A percentile compares a stretch with the other conserved stretches of the same genome.
phyloP scores from a whole-genome alignment of 2,113 vertebrate genomes.

The Psophia crepitans region DNA sequence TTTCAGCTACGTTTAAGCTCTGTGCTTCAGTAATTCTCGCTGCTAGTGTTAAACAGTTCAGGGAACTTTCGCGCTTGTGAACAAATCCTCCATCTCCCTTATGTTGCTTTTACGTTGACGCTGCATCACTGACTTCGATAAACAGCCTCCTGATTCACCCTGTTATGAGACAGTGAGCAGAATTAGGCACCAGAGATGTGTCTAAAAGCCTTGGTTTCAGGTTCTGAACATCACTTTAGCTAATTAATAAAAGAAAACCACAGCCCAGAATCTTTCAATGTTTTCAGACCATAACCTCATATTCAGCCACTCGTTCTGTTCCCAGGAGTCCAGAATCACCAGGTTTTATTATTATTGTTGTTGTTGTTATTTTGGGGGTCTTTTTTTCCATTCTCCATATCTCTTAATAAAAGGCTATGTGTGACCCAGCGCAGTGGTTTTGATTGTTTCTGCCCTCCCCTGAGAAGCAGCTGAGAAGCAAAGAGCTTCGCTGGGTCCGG shows the following conservation, averaged over 20 bases:
- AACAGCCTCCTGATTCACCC: conserved; percentile 39
- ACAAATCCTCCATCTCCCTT: conserved; percentile 31
- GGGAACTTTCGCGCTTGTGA: conserved; percentile 23
- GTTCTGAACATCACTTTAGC: conserved; percentile 47
- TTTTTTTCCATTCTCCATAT: not conserved
- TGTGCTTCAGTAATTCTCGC: conserved; percentile 32
- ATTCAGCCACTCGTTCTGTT: not conserved
- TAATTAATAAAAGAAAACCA: conserved; percentile 64
- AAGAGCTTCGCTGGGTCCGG: not conserved
- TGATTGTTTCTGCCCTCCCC: not conserved
- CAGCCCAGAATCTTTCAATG: conserved; percentile 26
- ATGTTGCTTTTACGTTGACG: not conserved
- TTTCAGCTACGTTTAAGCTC: conserved; percentile 29
- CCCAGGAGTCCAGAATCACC: not conserved
- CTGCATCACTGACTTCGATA: conserved; percentile 31
- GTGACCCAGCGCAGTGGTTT: not conserved
- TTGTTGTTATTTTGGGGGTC: not conserved
- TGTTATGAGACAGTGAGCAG: not conserved
- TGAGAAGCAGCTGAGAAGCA: not conserved
- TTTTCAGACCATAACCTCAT: conserved; percentile 34
- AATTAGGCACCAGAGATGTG: conserved; percentile 58
- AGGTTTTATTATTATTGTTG: not conserved
- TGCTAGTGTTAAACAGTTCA: conserved; percentile 29
- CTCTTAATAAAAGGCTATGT: accelerated
- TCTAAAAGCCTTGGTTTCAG: conserved; percentile 61